phyloP scores from a whole-genome alignment of 2,113 vertebrate genomes.

The Heptranchias perlo region DNA sequence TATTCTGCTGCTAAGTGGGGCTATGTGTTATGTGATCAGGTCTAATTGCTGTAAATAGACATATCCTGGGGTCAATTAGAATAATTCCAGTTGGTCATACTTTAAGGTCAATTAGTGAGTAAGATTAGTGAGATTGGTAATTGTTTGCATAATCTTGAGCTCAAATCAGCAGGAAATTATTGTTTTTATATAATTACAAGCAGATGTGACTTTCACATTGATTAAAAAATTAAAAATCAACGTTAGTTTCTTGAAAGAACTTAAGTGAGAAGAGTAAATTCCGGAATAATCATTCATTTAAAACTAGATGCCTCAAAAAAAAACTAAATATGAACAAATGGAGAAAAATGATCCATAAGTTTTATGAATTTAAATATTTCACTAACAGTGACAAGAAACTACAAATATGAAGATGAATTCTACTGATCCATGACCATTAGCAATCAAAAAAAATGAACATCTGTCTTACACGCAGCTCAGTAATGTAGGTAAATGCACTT shows the following conservation, averaged over 20 bases:
- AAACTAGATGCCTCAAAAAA: background rate
- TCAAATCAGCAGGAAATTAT: background rate
- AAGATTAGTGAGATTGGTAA: background rate
- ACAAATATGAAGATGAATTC: background rate
- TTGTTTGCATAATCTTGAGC: background rate
- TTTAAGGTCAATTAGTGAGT: background rate
- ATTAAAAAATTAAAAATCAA: conserved; percentile 20
- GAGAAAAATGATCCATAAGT: background rate
- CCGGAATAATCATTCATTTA: background rate
- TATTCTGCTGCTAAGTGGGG: background rate
- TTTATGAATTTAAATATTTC: conserved; percentile 26
- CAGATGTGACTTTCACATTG: background rate
- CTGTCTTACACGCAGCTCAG: conserved; percentile 3
- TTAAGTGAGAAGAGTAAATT: background rate
- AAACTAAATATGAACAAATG: background rate
- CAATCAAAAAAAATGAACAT: conserved; percentile 18
- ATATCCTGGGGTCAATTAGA: background rate
- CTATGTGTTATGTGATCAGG: background rate
- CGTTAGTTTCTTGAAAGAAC: background rate
- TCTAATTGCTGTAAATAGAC: background rate
- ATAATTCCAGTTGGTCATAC: background rate
- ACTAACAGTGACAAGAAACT: background rate
- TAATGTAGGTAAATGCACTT: background rate
- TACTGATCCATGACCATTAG: background rate
- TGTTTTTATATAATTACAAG: background rate